Evolutionary conservation across 2,888 invertebrate species (phyloP), one percentile per base, ranked within the genome.

Genomic region (Hirtodrosophila histrioides): DNA sequence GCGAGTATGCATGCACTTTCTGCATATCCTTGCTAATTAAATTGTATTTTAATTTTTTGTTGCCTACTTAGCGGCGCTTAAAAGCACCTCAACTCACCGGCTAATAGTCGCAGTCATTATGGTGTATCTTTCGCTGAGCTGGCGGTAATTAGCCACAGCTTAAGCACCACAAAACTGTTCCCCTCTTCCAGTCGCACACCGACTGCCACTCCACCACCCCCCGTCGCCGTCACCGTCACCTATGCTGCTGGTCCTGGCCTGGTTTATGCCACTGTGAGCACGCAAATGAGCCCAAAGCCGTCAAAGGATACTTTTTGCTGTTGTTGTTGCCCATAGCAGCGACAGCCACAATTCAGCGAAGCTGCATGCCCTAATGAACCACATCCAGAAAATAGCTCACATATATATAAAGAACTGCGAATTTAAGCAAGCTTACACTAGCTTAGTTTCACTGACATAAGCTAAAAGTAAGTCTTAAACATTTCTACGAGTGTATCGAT

Each of bases 121-220:
- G 74, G 39, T 36, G 43, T 66, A 49, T 63, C 61, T 65, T 69
- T 63, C 49, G 53, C 64, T 68, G 69, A 71, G 69, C 68, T 71
- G 31, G 46, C 50, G 58, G 64, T 84, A 86, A 82, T 82, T 84
- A 86, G 75, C 75, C 66, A 66, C 69, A 80, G 75, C 63, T 67
- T 73, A 74, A 71, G 74, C 64, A 63, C 37, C 46, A 7, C 31
- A 37, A 41, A 37, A 2, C 17, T 44, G 17, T 27, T 23, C 24
- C 3, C 24, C 37, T 37, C 11, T 24, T 7, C 7, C n/a, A 17
- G 10, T n/a, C 27, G 1, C 23, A 6, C 36, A 2, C 11, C 35
- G 29, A 27, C 12, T 6, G 3, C 3, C 31, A 11, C 39, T 31
- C 4, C 17, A 17, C 1, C 17, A 17, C 17, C 4, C 17, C n/a